A percentile compares a stretch with the other conserved stretches of the same genome.
These are phyloP conservation scores for Myiothlypis coronata DNA, from an alignment of 2,797 vertebrate species.

Conservation along the genomic window DNA sequence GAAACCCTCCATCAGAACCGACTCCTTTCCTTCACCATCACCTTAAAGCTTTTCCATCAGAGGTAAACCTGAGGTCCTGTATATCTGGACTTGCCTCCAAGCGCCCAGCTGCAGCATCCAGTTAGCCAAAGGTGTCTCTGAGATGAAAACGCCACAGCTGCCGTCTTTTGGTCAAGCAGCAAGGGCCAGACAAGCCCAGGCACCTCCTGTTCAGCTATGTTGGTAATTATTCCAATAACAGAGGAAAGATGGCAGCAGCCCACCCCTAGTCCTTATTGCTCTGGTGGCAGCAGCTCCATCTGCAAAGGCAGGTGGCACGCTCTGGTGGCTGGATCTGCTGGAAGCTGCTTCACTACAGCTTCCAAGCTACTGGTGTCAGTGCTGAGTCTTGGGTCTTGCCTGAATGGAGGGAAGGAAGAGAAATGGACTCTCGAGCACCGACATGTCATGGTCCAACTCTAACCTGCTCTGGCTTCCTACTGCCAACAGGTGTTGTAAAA, in stretches of 20 bases:
- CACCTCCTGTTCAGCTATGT: no score
- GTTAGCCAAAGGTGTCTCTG: no score
- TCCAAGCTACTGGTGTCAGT: neutral
- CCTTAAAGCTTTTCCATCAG: no score
- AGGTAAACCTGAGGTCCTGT: no score
- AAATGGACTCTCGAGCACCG: fast-evolving
- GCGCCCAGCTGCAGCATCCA: no score
- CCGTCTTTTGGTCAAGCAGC: no score
- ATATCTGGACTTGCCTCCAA: no score
- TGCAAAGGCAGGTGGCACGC: neutral
- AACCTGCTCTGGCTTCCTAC: fast-evolving
- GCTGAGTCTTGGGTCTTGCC: neutral
- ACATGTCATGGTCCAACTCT: fast-evolving
- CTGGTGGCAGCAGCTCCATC: neutral
- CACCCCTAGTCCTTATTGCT: fast-evolving
- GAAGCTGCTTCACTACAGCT: neutral
- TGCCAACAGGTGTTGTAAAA: neutral
- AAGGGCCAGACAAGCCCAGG: no score
- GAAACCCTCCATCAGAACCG: no score
- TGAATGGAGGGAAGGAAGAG: neutral
- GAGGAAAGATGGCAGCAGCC: neutral
- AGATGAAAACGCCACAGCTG: no score
- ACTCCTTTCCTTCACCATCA: no score
- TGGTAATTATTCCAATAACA: no score
- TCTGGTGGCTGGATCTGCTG: neutral